Evolutionary conservation across 1,140 invertebrate species (phyloP).

Genomic region (Tachypleus tridentatus): DNA sequence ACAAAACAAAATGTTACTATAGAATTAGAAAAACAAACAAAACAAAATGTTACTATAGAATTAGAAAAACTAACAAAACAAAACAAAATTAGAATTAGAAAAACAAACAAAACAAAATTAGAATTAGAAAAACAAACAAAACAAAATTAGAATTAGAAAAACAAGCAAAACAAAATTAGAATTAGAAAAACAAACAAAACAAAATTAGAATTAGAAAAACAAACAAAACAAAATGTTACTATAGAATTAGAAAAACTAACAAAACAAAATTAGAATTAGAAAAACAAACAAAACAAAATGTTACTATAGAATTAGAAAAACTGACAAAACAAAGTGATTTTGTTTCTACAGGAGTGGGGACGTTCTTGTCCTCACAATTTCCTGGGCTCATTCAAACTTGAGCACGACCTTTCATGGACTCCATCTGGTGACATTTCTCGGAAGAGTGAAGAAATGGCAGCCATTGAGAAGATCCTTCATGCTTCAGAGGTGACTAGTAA

Average conservation of each 20-base stretch:
- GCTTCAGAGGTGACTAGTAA: background rate
- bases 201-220: no score
- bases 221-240: no score
- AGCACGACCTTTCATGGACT: slow-evolving; percentile 56
- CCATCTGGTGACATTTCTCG: slow-evolving; percentile 25
- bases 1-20: no score
- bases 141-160: no score
- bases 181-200: no score
- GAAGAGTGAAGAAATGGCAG: background rate
- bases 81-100: no score
- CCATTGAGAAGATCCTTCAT: background rate
- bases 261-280: background rate
- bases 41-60: background rate
- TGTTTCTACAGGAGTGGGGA: slow-evolving; percentile 49
- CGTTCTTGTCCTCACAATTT: slow-evolving; percentile 43
- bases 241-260: no score
- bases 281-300: background rate
- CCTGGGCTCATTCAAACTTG: slow-evolving; percentile 51
- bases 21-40: background rate
- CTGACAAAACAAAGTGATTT: background rate
- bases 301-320: background rate
- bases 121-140: no score
- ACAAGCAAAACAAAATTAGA: no score
- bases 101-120: no score
- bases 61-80: no score